Base-by-base conservation (phyloP, 2,888 invertebrate genomes). In the Branchipolynoe longqiensis region DNA sequence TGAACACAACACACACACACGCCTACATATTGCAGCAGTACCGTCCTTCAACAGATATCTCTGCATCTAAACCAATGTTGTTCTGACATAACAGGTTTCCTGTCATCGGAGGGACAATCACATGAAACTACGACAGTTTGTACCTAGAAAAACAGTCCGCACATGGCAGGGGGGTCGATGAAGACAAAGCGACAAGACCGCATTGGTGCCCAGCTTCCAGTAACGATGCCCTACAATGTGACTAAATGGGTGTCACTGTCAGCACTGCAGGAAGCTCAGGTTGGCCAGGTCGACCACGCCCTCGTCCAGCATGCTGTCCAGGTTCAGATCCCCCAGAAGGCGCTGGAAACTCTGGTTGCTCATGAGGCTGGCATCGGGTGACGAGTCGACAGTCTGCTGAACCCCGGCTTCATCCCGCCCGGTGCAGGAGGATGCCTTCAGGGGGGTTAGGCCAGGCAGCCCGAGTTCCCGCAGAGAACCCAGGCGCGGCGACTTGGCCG, bases 381-480 rank as follows among this genome's bases (percentile, higher is more conserved):
- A 78, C 25, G 74, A 54, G 22, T 56, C 58, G 18, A 12, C 48
- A 25, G 8, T 4, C 1, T 25, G 22, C 1, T n/a, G 28, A 1
- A 8, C 59, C 33, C 28, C 14, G 14, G 56, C 41, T 0, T 4
- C 36, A 0, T 58, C 59, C 18, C 41, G 38, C 54, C 41, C 64
- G 33, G 33, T 25, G 12, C n/a, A 22, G 12, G 41, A 54, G 18
- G 81, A n/a, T 33, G 40, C 59, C 58, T 85, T 85, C 0, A 85
- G 48, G 1, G 85, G 85, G 0, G 85, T 85, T 28, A 85, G 33
- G n/a, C 85, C 85, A 31, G 85, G 85, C 18, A 85, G 82, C n/a
- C 85, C 85, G 31, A 85, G 38, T 8, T 81, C 81, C 2, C 85
- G 22, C 18, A 85, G 64, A 4, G 85, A 85, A 18, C 85, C 85